phyloP scores from a whole-genome alignment of 2,888 invertebrate genomes.

The Spialia ferax region DNA sequence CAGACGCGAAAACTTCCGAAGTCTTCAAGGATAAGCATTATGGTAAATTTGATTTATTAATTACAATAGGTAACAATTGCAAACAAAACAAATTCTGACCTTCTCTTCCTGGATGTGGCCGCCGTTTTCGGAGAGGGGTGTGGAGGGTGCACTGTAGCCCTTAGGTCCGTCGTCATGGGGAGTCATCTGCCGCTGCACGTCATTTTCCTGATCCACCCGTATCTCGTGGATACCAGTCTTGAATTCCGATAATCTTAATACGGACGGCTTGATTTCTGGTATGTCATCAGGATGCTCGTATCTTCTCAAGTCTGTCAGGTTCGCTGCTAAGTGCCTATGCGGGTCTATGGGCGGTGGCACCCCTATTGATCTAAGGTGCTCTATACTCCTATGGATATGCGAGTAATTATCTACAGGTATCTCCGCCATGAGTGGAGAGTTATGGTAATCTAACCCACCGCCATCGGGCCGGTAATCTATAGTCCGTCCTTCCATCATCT shows the following conservation, averaged over 20 bases:
- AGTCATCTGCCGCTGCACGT: constrained; percentile 76
- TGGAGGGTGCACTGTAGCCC: constrained; percentile 83
- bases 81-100: constrained; percentile 65
- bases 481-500: constrained; percentile 86
- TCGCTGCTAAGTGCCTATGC: constrained; percentile 79
- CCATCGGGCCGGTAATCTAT: constrained; percentile 86
- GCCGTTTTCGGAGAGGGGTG: constrained; percentile 82
- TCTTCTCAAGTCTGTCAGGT: constrained; percentile 79
- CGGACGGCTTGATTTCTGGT: constrained; percentile 83
- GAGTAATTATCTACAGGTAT: constrained; percentile 89
- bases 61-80: constrained; percentile 45
- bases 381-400: constrained; percentile 89
- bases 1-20: constrained; percentile 75
- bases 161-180: constrained; percentile 81
- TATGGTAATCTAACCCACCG: constrained; percentile 89
- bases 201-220: constrained; percentile 79
- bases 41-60: constrained; percentile 54
- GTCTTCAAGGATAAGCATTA: constrained; percentile 68
- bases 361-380: constrained; percentile 88
- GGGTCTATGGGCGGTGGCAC: constrained; percentile 81
- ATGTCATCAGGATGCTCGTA: constrained; percentile 83
- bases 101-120: constrained; percentile 83
- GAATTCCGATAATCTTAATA: constrained; percentile 81
- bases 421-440: constrained; percentile 89
- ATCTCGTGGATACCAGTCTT: constrained; percentile 80